phyloP scores from a whole-genome alignment of 1,140 invertebrate genomes.

The Nymphalis io region DNA sequence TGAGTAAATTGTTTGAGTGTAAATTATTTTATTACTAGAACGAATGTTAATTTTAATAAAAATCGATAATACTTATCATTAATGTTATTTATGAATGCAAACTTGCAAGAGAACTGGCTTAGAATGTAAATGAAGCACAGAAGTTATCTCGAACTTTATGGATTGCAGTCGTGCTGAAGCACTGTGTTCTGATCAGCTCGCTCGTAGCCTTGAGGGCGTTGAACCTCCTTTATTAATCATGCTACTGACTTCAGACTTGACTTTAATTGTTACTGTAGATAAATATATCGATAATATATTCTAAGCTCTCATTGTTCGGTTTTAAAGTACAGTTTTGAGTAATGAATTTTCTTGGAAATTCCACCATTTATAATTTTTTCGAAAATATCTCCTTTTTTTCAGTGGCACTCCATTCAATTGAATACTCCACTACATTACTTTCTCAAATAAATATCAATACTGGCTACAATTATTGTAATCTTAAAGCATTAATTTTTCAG shows the following conservation, averaged over 20 bases:
- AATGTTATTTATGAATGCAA: constrained; percentile 15
- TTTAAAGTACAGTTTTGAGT: neutral
- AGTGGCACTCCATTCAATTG: no score
- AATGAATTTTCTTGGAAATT: neutral
- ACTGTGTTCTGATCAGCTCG: constrained; percentile 60
- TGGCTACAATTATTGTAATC: no score
- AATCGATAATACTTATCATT: constrained; percentile 21
- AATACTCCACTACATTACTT: no score
- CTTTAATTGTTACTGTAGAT: constrained; percentile 27
- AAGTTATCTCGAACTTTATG: constrained; percentile 61
- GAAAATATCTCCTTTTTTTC: no score
- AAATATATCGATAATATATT: constrained; percentile 5
- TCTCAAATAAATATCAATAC: no score
- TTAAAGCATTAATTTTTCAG: no score
- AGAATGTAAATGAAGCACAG: constrained; percentile 52
- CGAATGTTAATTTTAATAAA: constrained; percentile 1
- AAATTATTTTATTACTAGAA: constrained; percentile 6
- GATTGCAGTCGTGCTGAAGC: constrained; percentile 58
- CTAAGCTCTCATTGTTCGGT: neutral
- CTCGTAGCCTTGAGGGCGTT: constrained; percentile 58
- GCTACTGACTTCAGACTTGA: constrained; percentile 26
- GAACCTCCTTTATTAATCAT: constrained; percentile 65
- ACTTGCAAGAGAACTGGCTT: constrained; percentile 27
- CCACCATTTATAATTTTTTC: no score
- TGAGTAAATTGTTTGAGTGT: neutral